phyloP scores from a whole-genome alignment of 1,140 invertebrate species.

The Dinothrombium tinctorium region DNA sequence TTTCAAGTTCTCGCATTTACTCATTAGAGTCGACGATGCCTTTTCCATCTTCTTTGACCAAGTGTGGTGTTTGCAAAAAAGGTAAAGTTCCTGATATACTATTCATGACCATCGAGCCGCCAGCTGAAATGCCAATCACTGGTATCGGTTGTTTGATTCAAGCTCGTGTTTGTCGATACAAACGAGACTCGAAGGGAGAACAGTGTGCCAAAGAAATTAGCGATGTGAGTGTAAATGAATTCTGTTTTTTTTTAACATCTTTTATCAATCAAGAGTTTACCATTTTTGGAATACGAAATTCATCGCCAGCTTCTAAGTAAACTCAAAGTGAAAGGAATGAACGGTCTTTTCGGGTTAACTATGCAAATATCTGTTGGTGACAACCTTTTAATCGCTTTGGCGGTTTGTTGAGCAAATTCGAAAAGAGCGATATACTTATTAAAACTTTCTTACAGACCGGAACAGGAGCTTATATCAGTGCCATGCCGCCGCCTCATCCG shows the following conservation, averaged over 20 bases:
- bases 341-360: slow-evolving; percentile 61
- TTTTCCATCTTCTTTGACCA: slow-evolving; percentile 36
- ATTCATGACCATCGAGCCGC: slow-evolving; percentile 64
- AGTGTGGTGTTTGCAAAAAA: slow-evolving; percentile 45
- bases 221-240: slow-evolving; percentile 20
- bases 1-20: slow-evolving; percentile 46
- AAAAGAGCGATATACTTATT: neutral
- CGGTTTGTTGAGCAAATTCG: slow-evolving; percentile 22
- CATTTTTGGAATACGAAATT: slow-evolving; percentile 85
- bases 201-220: slow-evolving; percentile 79
- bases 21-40: slow-evolving; percentile 44
- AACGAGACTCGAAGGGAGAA: slow-evolving; percentile 55
- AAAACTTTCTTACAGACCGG: slow-evolving; percentile 30
- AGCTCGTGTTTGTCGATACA: slow-evolving; percentile 42
- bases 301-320: slow-evolving; percentile 75
- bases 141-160: slow-evolving; percentile 39
- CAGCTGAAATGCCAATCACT: slow-evolving; percentile 40
- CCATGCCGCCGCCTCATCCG: slow-evolving; percentile 38
- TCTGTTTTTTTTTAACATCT: neutral
- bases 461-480: slow-evolving; percentile 47
- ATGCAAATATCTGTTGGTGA: slow-evolving; percentile 69
- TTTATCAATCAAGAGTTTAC: slow-evolving; percentile 28
- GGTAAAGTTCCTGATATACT: slow-evolving; percentile 69
- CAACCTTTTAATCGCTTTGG: slow-evolving; percentile 55
- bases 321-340: slow-evolving; percentile 69